phyloP scores from a whole-genome alignment of 2,797 vertebrate genomes.

The Holocentrus rufus region DNA sequence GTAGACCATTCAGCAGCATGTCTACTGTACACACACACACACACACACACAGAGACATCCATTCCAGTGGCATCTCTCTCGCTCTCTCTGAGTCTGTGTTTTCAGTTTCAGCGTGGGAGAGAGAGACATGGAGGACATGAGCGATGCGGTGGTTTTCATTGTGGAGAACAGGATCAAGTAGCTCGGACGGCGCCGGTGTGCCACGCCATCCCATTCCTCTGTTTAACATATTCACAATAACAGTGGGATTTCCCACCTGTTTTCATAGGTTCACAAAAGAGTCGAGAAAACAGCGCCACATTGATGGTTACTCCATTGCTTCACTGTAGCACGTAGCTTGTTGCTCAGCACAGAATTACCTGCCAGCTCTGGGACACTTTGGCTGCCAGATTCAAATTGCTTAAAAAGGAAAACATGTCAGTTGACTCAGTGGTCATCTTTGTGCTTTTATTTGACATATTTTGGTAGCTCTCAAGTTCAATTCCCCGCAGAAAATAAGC shows the following conservation, averaged over 20 bases:
- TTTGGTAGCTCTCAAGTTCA: not conserved
- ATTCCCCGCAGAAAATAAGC: no score
- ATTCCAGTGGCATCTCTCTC: not conserved
- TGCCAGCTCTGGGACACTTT: no score
- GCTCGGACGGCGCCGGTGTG: slow-evolving; percentile 26
- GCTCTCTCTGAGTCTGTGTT: slow-evolving; percentile 50
- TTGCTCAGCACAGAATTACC: not conserved
- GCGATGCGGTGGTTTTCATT: slow-evolving; percentile 34
- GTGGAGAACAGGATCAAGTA: slow-evolving; percentile 48
- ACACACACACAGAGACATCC: slow-evolving; percentile 1
- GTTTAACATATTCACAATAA: slow-evolving; percentile 48
- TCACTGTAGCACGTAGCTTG: not conserved
- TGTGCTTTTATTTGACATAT: no score
- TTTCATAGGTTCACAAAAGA: slow-evolving; percentile 2
- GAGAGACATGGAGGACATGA: slow-evolving; percentile 31
- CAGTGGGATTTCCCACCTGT: slow-evolving; percentile 39
- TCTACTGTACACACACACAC: slow-evolving; percentile 51
- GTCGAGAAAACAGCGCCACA: not conserved
- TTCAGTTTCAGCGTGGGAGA: slow-evolving; percentile 58
- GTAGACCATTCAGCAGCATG: slow-evolving; percentile 65
- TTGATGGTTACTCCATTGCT: not conserved
- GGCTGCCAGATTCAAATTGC: no score
- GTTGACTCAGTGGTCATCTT: no score
- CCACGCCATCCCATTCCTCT: slow-evolving; percentile 36
- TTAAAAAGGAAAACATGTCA: no score